Base-by-base conservation (phyloP, 2,888 invertebrate species). In the Drosophila colorata region DNA sequence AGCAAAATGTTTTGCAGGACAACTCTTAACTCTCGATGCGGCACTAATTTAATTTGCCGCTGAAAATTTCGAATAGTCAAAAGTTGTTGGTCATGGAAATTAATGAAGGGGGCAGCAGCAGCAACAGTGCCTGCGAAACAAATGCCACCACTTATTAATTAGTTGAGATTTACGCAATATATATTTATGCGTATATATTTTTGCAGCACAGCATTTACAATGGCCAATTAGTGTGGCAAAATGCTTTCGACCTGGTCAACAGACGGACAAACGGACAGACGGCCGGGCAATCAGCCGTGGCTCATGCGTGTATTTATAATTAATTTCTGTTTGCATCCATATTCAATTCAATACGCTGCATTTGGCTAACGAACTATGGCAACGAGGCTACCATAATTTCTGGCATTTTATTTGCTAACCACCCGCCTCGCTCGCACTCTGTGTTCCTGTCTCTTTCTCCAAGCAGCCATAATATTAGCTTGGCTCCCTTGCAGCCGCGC, bases 301-400 rank as follows among this genome's bases (percentile, higher is more conserved):
- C 25, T 14, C 49, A 63, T 55, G 80, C 63, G 48, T 60, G 51
- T 57, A 68, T 69, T 88, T 80, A 52, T 80, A 88, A 82, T 82
- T 88, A 79, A 82, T 85, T 79, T 69, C 43, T 74, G 64, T 75
- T 78, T 74, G 69, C 49, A 8, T 16, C 28, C 16, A 47, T 40
- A 60, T 78, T 63, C 56, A 69, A 78, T 69, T 75, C 49, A 66
- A 46, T 61, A 40, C 64, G 63, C 77, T 66, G 58, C 63, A 73
- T 70, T 78, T 69, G 61, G 79, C 79, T 69, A 85, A 59, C 48
- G 64, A 58, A 80, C 73, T 72, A 59, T 63, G 57, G 63, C 65
- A 76, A 68, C 72, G 31, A 25, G 20, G 47, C 52, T 48, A 44
- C 40, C 61, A 65, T 69, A 25, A 52, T 43, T 48, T 73, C 25